Percentiles rank a stretch among this genome's conserved stretches.
These are phyloP conservation scores for Meandrina meandrites DNA, from an alignment of 92 coral and sea anemone species.

Conservation along the genomic window DNA sequence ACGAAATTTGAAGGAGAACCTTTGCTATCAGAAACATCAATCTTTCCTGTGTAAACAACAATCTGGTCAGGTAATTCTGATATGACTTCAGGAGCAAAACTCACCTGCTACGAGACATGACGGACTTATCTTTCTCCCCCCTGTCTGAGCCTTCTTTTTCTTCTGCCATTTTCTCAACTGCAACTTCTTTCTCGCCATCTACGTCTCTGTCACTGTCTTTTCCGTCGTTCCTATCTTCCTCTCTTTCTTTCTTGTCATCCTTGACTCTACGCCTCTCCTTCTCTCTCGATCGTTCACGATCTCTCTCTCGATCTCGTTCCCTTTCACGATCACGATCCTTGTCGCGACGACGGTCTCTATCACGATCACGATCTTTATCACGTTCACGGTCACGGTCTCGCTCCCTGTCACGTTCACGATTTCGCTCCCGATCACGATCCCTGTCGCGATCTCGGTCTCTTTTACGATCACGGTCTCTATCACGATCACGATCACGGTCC, in stretches of 20 bases:
- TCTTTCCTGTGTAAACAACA: neutral
- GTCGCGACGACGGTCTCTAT: constrained; percentile 46
- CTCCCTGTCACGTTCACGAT: constrained; percentile 58
- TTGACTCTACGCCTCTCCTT: constrained; percentile 57
- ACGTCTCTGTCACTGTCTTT: constrained; percentile 43
- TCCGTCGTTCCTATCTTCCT: constrained; percentile 32
- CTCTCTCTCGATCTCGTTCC: constrained; percentile 62
- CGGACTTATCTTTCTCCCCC: constrained; percentile 88
- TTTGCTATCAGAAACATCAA: neutral
- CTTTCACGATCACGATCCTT: constrained; percentile 45
- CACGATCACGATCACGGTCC: constrained; percentile 48
- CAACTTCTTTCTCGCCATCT: constrained; percentile 47
- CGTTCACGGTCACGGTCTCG: constrained; percentile 66
- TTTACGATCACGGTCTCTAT: constrained; percentile 53
- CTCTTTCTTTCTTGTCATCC: constrained; percentile 41
- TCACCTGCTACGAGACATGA: constrained; percentile 86
- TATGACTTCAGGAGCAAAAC: constrained; percentile 3
- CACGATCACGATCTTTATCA: constrained; percentile 52
- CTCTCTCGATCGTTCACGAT: constrained; percentile 65
- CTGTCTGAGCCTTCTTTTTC: constrained; percentile 38
- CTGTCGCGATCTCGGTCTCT: constrained; percentile 53
- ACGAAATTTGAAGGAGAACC: neutral
- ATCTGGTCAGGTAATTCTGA: neutral
- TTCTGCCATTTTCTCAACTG: constrained; percentile 52
- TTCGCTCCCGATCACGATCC: constrained; percentile 53